phyloP scores from a whole-genome alignment of 2,888 invertebrate genomes.

The Cheilosia pagana region DNA sequence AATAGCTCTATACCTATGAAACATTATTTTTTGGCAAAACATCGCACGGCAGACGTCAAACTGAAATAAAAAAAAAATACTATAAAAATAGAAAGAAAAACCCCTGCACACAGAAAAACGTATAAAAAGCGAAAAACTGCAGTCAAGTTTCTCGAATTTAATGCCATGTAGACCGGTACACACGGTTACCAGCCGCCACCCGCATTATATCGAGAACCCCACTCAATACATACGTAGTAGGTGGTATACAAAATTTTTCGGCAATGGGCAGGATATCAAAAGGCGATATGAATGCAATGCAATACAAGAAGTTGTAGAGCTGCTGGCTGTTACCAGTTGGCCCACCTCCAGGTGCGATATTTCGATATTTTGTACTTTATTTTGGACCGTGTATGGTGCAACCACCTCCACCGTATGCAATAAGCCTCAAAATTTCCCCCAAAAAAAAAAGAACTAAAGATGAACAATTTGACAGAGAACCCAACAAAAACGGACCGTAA shows the following conservation, averaged over 20 bases:
- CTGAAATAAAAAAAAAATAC: constrained; percentile 24
- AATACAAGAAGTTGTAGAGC: constrained; percentile 55
- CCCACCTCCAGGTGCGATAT: constrained; percentile 73
- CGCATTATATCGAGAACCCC: constrained; percentile 54
- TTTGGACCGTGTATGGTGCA: constrained; percentile 37
- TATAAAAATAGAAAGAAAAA: constrained; percentile 10
- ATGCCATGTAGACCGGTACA: constrained; percentile 66
- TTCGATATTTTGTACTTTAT: constrained; percentile 67
- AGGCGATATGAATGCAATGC: constrained; percentile 71
- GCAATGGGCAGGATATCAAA: constrained; percentile 74
- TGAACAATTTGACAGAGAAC: constrained; percentile 50
- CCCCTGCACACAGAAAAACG: constrained; percentile 32
- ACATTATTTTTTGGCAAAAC: constrained; percentile 67
- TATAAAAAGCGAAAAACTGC: constrained; percentile 67
- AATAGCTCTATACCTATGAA: constrained; percentile 42
- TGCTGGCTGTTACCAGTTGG: constrained; percentile 40
- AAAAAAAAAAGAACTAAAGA: constrained; percentile 25
- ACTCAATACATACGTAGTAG: constrained; percentile 36
- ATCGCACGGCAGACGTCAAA: constrained; percentile 60
- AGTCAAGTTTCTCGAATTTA: constrained; percentile 65
- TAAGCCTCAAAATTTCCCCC: constrained; percentile 60
- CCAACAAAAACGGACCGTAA: constrained; percentile 12
- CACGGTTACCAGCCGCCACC: constrained; percentile 51
- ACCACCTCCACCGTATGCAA: constrained; percentile 31
- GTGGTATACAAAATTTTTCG: constrained; percentile 46